phyloP scores from a whole-genome alignment of 2,797 vertebrate species.

The Hipposideros larvatus region DNA sequence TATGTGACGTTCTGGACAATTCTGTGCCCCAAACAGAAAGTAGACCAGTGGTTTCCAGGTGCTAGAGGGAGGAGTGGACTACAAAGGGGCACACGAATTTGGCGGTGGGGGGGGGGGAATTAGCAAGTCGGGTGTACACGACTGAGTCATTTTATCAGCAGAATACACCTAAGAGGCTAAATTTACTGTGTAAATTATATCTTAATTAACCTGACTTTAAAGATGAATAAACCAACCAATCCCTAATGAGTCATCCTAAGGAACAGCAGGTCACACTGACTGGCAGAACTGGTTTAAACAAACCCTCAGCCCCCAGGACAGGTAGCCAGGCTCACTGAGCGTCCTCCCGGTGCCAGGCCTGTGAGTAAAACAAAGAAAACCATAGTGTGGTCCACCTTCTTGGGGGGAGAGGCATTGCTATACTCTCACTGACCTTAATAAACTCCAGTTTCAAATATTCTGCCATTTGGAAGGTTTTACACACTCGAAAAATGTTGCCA shows the following conservation, averaged over 20 bases:
- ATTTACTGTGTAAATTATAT: background rate
- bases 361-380: background rate
- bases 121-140: background rate
- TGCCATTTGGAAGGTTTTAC: slow-evolving; percentile 97
- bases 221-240: no score
- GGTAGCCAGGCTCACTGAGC: background rate
- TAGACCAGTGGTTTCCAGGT: background rate
- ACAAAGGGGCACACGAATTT: background rate
- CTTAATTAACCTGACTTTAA: background rate
- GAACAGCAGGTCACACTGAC: background rate
- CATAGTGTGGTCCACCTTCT: rapidly evolving
- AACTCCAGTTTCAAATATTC: slow-evolving; percentile 99
- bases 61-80: no score
- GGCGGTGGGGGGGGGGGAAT: background rate
- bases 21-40: background rate
- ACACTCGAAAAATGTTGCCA: slow-evolving; percentile 98
- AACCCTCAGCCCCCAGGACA: background rate
- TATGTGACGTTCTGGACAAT: background rate
- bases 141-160: background rate
- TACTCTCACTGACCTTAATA: slow-evolving; percentile 93
- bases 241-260: background rate
- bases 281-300: background rate
- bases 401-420: no score
- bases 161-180: background rate
- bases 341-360: background rate